phyloP scores from a whole-genome alignment of 2,113 vertebrate genomes.

The Myotis lucifugus region DNA sequence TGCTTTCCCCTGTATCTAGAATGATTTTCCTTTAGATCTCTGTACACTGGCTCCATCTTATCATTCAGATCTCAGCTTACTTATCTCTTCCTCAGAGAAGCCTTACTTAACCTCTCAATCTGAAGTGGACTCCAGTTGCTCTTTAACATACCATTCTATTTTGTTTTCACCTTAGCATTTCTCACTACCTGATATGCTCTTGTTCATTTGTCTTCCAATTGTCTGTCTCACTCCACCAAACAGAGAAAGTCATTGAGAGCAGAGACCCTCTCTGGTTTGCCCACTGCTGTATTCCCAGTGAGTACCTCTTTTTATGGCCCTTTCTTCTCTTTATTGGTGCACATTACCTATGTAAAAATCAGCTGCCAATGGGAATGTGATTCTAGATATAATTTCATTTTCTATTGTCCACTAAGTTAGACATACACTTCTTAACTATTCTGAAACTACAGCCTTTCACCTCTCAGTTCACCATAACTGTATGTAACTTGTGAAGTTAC shows the following conservation, averaged over 20 bases:
- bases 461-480: not conserved
- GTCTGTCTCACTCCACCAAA: not conserved
- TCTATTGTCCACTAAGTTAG: not conserved
- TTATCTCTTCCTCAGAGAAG: not conserved
- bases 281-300: not conserved
- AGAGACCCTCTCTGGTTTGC: not conserved
- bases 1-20: not conserved
- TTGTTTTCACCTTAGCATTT: not conserved
- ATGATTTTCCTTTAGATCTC: slow-evolving; percentile 18
- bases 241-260: not conserved
- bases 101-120: not conserved
- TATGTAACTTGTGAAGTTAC: not conserved
- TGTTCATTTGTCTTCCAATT: not conserved
- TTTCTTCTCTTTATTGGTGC: not conserved
- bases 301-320: not conserved
- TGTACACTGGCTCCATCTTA: not conserved
- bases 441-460: not conserved
- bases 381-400: not conserved
- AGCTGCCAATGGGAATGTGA: not conserved
- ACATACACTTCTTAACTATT: not conserved
- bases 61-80: not conserved
- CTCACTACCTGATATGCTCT: not conserved
- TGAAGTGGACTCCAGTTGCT: not conserved
- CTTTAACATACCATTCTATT: not conserved
- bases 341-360: not conserved